Base-by-base conservation (phyloP, 2,888 invertebrate genomes). In the Drosophila robusta region DNA sequence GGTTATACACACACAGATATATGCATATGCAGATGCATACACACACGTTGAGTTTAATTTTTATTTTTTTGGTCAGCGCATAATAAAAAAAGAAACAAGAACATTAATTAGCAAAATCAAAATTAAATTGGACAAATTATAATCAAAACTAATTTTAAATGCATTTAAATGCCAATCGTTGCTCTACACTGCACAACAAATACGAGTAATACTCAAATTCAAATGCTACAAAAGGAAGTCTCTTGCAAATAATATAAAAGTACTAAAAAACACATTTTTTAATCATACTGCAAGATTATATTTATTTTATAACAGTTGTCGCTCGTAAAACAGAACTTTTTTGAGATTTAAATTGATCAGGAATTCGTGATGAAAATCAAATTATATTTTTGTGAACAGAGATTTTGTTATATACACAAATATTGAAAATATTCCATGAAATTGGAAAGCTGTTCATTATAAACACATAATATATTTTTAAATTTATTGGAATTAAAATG, bases 41-140 rank as follows among this genome's bases (percentile, higher is more conserved):
- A 75, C 70, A 84, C 70, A 79, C 67, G 76, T 70, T 70, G 76
- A 66, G 68, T 51, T 75, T 65, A 47, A 45, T 63, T 52, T 61
- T 64, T 61, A 50, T 50, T 66, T 73, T 79, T 63, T 29, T 29
- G 8, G 64, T 83, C 83, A 84, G 83, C 83, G 83, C 84, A 80
- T 83, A 76, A 72, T 63, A 69, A 81, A 85, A 83, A 80, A 83
- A 78, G 71, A 86, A 87, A 84, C 65, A 66, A 85, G 78, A 80
- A 83, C 64, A 87, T 85, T 80, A 85, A 87, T 86, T 86, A 87
- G 87, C 87, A 73, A 85, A 85, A 74, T 64, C 54, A 76, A 76
- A 85, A 70, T 61, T 14, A 45, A 70, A 65, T 44, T 58, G 36
- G 49, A 68, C 42, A 56, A 71, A 70, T 60, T 18, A 68, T 62